Evolutionary conservation across 1,140 invertebrate genomes (phyloP), one percentile per base, ranked within the genome.

Genomic region (Trialeurodes vaporariorum): DNA sequence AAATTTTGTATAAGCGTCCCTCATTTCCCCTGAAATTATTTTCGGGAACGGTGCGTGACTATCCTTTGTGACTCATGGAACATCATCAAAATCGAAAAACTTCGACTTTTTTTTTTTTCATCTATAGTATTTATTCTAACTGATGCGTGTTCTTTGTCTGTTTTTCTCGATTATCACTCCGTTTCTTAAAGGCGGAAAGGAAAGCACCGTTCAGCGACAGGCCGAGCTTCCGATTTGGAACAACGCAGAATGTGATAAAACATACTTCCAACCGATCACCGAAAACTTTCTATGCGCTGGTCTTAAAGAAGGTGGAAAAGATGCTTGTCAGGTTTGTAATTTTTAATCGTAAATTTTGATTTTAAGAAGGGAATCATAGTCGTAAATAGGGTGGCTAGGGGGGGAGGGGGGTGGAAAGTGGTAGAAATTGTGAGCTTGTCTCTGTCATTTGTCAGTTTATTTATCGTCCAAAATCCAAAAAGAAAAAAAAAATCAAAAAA

Each of bases 241-340:
- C 64, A 95, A 94, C 75, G 87, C 90, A 69, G 92, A 96, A 72
- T 94, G 93, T 74, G 89, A 95, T 77, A 81, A 86, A 59, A 91
- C 91, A 13, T 95, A 94, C 77, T 93, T 93, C 78, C 93, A 96
- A 75, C 90, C 91, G 2, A 96, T 96, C 70, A 94, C 91, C 1
- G 86, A 88, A 27, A 92, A 90, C 69, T 96, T 96, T 78, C 79
- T 96, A 1, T 96, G 94, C 75, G 93, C 94, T 27, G 93, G 94
- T 0, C 92, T 91, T 72, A 87, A 88, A 5, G 87, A 93, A 73
- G 93, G 93, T 1, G 93, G 93, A 0, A 91, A 91, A 61, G 93
- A 96, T 76, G 93, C 93, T 21, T 96, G 93, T 76, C 93, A 95
- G 83, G 90, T 90, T 49, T 49, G 34, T 49, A n/a, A n/a, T n/a